These are phyloP conservation scores for Hydraecia micacea DNA, from an alignment of 2,888 invertebrate genomes.

Conservation along the genomic window DNA sequence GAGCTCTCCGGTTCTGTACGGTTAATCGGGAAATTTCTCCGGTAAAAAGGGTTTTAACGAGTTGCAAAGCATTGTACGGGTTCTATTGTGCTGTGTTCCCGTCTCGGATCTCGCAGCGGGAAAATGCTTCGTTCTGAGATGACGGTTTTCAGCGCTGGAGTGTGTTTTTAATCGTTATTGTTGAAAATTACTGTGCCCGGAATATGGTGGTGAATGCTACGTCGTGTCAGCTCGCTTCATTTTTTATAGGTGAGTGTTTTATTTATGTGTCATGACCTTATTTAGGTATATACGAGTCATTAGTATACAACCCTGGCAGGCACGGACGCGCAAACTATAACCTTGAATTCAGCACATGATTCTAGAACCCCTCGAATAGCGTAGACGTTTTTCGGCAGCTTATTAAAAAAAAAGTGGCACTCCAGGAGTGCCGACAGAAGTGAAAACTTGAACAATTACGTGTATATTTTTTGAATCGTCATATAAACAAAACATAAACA, in stretches of 20 bases:
- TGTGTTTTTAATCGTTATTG: constrained; percentile 62
- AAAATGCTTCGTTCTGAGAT: constrained; percentile 76
- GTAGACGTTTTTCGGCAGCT: not conserved
- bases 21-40: constrained; percentile 63
- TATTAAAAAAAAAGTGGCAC: too few species aligned
- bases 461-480: too few species aligned
- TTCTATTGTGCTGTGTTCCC: constrained; percentile 71
- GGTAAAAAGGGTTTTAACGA: constrained; percentile 76
- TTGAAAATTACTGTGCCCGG: constrained; percentile 53
- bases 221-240: constrained; percentile 78
- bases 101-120: constrained; percentile 53
- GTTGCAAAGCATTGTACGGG: constrained; percentile 74
- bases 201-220: constrained; percentile 76
- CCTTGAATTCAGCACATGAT: not conserved
- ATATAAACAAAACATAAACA: too few species aligned
- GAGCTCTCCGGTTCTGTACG: constrained; percentile 55
- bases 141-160: constrained; percentile 67
- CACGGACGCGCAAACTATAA: not conserved
- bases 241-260: constrained; percentile 81
- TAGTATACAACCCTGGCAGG: not conserved
- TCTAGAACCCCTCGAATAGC: not conserved
- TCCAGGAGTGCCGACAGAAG: too few species aligned
- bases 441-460: too few species aligned
- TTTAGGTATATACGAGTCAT: not conserved
- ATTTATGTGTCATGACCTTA: constrained; percentile 7